Conservation (phyloP, 1,140 invertebrate genomes). For the Berghia stephanieae region DNA sequence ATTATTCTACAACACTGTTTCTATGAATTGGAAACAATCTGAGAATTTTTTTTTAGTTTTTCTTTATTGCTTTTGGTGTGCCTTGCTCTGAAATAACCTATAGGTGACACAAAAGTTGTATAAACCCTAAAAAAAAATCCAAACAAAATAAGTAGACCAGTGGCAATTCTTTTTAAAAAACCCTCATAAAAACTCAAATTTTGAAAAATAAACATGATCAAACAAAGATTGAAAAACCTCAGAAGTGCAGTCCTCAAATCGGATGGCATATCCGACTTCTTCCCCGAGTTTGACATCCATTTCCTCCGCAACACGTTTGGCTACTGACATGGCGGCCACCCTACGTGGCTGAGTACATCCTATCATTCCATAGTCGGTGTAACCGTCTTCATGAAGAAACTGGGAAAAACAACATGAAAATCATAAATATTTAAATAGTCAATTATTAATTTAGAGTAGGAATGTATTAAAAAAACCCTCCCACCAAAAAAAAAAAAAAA, state of each 20-base stretch:
- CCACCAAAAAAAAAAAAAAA: neutral
- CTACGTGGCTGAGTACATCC: slow-evolving; percentile 93
- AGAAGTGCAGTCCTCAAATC: slow-evolving; percentile 99
- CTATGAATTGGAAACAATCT: no score
- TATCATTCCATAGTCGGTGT: slow-evolving; percentile 91
- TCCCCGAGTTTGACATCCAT: slow-evolving; percentile 85
- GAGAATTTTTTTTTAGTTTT: no score
- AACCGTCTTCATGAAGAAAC: slow-evolving; percentile 98
- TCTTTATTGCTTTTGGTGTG: no score
- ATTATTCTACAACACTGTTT: no score
- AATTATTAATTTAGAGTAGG: no score
- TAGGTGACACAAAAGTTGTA: no score
- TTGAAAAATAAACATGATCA: neutral
- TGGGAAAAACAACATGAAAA: slow-evolving; percentile 42
- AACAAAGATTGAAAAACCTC: slow-evolving; percentile 70
- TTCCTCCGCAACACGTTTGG: slow-evolving; percentile 98
- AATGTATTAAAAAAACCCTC: no score
- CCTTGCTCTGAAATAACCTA: no score
- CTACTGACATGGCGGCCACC: slow-evolving; percentile 99
- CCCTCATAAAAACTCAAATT: neutral
- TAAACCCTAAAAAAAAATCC: no score
- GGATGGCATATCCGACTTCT: slow-evolving; percentile 95
- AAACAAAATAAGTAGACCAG: no score
- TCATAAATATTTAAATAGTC: no score
- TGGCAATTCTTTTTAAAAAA: neutral